phyloP scores from a whole-genome alignment of 2,888 invertebrate genomes.

The Apomyelois bistriatella region DNA sequence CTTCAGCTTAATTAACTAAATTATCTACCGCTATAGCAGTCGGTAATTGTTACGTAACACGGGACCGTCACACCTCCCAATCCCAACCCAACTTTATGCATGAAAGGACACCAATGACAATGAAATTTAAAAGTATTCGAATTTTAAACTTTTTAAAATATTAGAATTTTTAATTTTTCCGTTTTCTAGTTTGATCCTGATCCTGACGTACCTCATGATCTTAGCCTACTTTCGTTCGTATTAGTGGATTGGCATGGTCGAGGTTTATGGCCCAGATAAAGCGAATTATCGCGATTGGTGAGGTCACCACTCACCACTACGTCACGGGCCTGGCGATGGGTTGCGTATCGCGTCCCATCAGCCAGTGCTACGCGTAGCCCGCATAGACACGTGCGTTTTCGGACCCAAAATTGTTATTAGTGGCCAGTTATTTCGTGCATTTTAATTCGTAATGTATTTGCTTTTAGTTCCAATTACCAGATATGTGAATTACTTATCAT shows the following conservation, averaged over 20 bases:
- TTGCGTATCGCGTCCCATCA: conserved; percentile 38
- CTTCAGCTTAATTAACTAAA: conserved; percentile 56
- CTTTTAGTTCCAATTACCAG: too few species aligned
- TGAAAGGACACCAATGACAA: conserved; percentile 1
- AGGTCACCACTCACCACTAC: conserved; percentile 53
- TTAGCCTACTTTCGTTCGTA: conserved; percentile 5
- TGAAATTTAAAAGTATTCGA: too few species aligned
- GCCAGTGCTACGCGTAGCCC: conserved; percentile 44
- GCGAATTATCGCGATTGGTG: conserved; percentile 39
- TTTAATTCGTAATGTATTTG: not conserved
- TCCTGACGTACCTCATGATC: not conserved
- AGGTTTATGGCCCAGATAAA: conserved; percentile 28
- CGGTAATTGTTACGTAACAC: conserved; percentile 36
- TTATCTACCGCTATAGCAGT: conserved; percentile 33
- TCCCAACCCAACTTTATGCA: conserved; percentile 19
- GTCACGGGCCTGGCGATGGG: conserved; percentile 43
- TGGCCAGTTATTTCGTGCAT: conserved; percentile 13
- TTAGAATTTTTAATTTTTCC: too few species aligned
- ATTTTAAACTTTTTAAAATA: too few species aligned
- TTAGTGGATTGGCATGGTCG: conserved; percentile 15
- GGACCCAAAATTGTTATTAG: conserved; percentile 16
- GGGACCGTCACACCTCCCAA: conserved; percentile 31
- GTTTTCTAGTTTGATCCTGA: not conserved
- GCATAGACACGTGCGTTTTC: conserved; percentile 33
- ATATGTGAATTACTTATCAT: not conserved